These are phyloP conservation scores for Drepanosiphum platanoidis DNA, from an alignment of 2,888 invertebrate species.

Conservation along the genomic window DNA sequence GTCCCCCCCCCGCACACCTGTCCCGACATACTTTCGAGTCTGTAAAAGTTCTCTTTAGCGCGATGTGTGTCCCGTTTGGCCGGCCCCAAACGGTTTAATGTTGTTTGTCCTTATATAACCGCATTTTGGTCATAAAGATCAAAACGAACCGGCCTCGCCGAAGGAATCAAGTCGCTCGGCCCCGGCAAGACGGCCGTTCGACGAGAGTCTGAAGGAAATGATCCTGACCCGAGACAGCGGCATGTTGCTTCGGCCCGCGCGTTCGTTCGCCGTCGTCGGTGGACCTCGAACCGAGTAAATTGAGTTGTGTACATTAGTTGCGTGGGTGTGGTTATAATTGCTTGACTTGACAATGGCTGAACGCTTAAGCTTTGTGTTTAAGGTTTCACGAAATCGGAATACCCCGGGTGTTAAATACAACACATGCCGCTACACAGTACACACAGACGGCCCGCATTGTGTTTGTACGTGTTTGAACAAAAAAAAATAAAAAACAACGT, in stretches of 20 bases:
- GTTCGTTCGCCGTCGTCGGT: not conserved
- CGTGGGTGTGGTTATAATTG: not conserved
- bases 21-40: not conserved
- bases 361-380: slow-evolving; percentile 20
- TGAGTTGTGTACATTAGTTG: not conserved
- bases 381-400: not conserved
- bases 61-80: not conserved
- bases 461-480: not conserved
- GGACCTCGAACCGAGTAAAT: slow-evolving; percentile 42
- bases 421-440: not conserved
- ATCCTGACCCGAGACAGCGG: slow-evolving; percentile 51
- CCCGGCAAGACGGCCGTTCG: not conserved
- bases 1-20: too few relatives aligned
- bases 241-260: slow-evolving; percentile 43
- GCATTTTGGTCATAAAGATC: slow-evolving; percentile 25
- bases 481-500: too few relatives aligned
- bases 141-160: not conserved
- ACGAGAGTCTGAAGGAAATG: slow-evolving; percentile 43
- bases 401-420: not conserved
- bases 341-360: slow-evolving; percentile 18
- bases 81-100: not conserved
- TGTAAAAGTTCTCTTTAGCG: not conserved
- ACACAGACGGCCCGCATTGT: not conserved
- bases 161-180: not conserved
- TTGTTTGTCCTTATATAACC: not conserved